Percentiles rank a stretch among this genome's conserved stretches.
These are phyloP conservation scores for Drosophila obscura DNA, from an alignment of 1,140 invertebrate species.

Conservation along the genomic window DNA sequence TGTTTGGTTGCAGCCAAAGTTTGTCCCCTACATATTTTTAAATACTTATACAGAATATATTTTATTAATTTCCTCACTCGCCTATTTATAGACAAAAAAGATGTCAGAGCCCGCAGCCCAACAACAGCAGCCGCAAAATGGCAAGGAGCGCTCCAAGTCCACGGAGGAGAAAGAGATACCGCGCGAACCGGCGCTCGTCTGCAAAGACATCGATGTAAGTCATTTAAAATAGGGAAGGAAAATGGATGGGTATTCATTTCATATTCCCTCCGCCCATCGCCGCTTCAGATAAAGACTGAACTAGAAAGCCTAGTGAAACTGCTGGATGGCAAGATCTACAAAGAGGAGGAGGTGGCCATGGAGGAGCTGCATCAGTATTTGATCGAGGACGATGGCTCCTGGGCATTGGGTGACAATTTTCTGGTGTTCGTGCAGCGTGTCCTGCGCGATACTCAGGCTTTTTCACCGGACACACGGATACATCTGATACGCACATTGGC, in stretches of 20 bases:
- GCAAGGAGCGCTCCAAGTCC: conserved; percentile 80
- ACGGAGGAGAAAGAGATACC: conserved; percentile 89
- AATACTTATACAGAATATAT: conserved; percentile 59
- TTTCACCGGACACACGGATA: conserved; percentile 86
- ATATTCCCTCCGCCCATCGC: too few relatives aligned
- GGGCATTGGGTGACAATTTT: conserved; percentile 95
- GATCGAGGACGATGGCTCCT: conserved; percentile 93
- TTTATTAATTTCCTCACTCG: conserved; percentile 67
- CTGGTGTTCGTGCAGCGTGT: conserved; percentile 90
- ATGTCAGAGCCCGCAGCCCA: conserved; percentile 80
- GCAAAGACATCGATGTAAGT: conserved; percentile 90
- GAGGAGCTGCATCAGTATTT: conserved; percentile 94
- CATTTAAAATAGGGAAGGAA: background rate
- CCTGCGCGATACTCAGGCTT: conserved; percentile 86
- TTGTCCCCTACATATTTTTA: conserved; percentile 59
- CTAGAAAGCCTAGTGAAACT: conserved; percentile 87
- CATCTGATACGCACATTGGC: conserved; percentile 89
- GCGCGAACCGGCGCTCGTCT: conserved; percentile 93
- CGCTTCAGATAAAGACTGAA: conserved; percentile 86
- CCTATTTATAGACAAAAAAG: conserved; percentile 65
- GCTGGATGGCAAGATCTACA: conserved; percentile 87
- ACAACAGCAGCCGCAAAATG: conserved; percentile 72
- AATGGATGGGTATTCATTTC: too few relatives aligned
- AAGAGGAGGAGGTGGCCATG: conserved; percentile 89
- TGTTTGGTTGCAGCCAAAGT: conserved; percentile 36